Base-by-base conservation (phyloP, 2,888 invertebrate species). In the Tanytarsus gracilentus region DNA sequence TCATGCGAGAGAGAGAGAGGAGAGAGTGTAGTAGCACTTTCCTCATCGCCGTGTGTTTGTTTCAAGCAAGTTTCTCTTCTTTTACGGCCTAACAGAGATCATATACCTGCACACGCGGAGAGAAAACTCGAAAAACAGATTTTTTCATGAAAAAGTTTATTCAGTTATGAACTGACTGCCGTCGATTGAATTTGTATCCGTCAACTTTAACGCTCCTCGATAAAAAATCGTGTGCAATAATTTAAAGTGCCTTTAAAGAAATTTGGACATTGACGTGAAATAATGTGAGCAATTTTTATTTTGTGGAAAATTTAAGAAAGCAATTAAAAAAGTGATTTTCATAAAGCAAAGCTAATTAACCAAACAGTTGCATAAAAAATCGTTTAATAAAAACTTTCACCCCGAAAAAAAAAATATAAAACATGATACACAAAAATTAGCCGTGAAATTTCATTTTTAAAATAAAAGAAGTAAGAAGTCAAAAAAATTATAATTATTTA, bases 111-210 rank as follows among this genome's bases (percentile, higher is more conserved):
- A 44, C 18, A 23, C 9, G 44, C 18, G 44, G 23, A 44, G 44
- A 44, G 44, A 44, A 44, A 44, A 44, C 40, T 18, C 21, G 40
- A 21, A 16, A 44, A n/a, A n/a, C n/a, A 23, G 44, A 44, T 44
- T 36, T 36, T 36, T 36, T 36, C 39, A 44, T 44, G 16, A 40
- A 55, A 39, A 39, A 33, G 25, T 23, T 55, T 55, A 55, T 55
- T 55, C 55, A 55, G 55, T 55, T 55, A 55, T 55, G 33, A 55
- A 33, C 40, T 55, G 55, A 55, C 55, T 55, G 30, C n/a, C 11
- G 25, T 40, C 39, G 39, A 55, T 27, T 55, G 39, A 55, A 40
- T 40, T 55, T 44, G 44, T 44, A 23, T 44, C 23, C 40, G 44
- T 30, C 30, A 30, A 30, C 30, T 8, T 9, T n/a, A n/a, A n/a